Evolutionary conservation across 1,140 invertebrate genomes (phyloP), one percentile per base, ranked within the genome.

Genomic region (Hesperophylax magnus): DNA sequence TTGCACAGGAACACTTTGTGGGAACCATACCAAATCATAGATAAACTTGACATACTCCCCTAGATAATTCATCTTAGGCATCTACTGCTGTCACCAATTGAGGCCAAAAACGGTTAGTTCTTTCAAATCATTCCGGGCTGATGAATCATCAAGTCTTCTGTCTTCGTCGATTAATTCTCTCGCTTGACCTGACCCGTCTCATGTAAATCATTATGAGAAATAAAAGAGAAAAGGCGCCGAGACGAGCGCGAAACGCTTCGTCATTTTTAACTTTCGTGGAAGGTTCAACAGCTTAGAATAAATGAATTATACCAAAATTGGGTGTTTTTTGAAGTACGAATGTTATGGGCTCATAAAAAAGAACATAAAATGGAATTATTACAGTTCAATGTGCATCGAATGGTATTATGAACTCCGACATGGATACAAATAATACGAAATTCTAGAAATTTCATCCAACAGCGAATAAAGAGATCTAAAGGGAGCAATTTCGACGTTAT

Each of bases 171-270:
- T 61, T 61, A 61, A 14, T 61, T 67, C 17, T 14, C 15, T 67
- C 63, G 22, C n/a, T n/a, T 39, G 63, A 67, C 63, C 27, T n/a
- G 27, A 67, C 22, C 63, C n/a, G 63, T 27, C 22, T n/a, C 63
- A 27, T 34, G 63, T 67, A 67, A 67, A 67, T 67, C 63, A 67
- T 67, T 27, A 67, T 31, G 24, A 67, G 63, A 27, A 61, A 67
- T 67, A 67, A 27, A 67, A 15, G 14, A 34, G 9, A 47, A 47
- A 14, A 47, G 14, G 1, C 39, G 11, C 39, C 39, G 39, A 47
- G 39, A 47, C 8, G 6, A 31, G 15, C 61, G 7, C 61, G 7
- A 47, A 14, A 14, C 9, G 39, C 39, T 47, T 14, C 39, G 39
- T 47, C 39, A 47, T 47, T 27, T 27, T 47, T 14, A 47, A 47